Percentiles rank a stretch among this genome's conserved stretches.
Conservation (phyloP, 2,888 invertebrate genomes). For the Heliconius aoede region DNA sequence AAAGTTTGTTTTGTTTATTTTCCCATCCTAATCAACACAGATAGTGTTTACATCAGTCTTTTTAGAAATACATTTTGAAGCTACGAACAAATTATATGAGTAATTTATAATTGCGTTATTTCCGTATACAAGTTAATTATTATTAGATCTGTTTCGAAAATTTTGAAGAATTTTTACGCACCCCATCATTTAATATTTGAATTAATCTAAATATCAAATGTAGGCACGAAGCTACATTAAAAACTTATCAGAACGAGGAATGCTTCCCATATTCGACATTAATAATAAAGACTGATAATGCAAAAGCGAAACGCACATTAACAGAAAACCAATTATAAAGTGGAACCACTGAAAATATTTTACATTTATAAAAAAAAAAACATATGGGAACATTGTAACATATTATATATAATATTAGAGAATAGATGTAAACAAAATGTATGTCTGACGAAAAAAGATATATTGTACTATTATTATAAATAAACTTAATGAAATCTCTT, state of each 20-base stretch:
- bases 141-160: not conserved
- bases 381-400: slow-evolving; percentile 84
- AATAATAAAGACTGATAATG: slow-evolving; percentile 51
- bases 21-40: not conserved
- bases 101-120: not conserved
- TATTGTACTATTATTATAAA: slow-evolving; percentile 73
- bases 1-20: slow-evolving; percentile 25
- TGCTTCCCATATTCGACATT: slow-evolving; percentile 31
- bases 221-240: not conserved
- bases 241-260: slow-evolving; percentile 21
- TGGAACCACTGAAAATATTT: slow-evolving; percentile 54
- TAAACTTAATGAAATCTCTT: slow-evolving; percentile 64
- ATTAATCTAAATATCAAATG: not conserved
- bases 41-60: slow-evolving; percentile 20
- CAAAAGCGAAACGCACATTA: slow-evolving; percentile 43
- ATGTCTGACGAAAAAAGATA: slow-evolving; percentile 72
- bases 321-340: slow-evolving; percentile 37
- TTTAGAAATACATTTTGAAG: not conserved
- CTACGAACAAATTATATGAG: not conserved
- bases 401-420: slow-evolving; percentile 81
- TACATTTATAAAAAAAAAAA: slow-evolving; percentile 76
- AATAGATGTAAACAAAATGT: slow-evolving; percentile 74
- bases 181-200: not conserved
- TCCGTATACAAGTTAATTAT: not conserved
- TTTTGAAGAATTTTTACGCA: not conserved